Conservation (phyloP, 2,113 vertebrate species). For the Orycteropus afer region DNA sequence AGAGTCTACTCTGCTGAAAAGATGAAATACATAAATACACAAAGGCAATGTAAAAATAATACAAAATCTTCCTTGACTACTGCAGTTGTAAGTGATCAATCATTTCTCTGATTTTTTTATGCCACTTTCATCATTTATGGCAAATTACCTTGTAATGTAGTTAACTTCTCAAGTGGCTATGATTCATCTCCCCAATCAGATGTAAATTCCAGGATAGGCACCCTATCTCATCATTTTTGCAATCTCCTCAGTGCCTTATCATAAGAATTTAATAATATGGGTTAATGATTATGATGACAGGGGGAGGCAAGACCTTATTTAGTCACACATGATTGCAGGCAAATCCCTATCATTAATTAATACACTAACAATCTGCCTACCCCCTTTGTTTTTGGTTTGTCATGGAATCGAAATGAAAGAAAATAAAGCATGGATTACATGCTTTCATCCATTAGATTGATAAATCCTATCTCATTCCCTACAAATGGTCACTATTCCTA, state of each 20-base stretch:
- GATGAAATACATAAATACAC: conserved; percentile 60
- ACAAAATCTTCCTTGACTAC: conserved; percentile 52
- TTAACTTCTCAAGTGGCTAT: conserved; percentile 52
- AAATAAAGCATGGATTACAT: not conserved
- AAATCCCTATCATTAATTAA: not conserved
- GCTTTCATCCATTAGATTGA: not conserved
- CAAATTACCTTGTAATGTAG: conserved; percentile 63
- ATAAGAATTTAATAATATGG: conserved; percentile 25
- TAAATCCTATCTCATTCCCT: not conserved
- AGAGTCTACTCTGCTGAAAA: not conserved
- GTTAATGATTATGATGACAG: not conserved
- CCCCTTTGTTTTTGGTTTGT: not conserved
- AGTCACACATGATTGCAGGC: not conserved
- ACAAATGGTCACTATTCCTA: not conserved
- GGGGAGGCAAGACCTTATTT: not conserved
- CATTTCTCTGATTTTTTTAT: conserved; percentile 47
- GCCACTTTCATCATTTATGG: conserved; percentile 43
- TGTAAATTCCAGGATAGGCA: not conserved
- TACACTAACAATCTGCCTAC: not conserved
- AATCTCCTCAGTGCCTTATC: not conserved
- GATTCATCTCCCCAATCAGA: conserved; percentile 47
- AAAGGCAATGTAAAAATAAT: conserved; percentile 58
- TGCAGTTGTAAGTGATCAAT: conserved; percentile 54
- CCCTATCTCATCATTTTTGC: not conserved
- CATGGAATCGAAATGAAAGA: not conserved